These are phyloP conservation scores for Monopterus albus DNA, from an alignment of 2,113 vertebrate species.

Conservation along the genomic window DNA sequence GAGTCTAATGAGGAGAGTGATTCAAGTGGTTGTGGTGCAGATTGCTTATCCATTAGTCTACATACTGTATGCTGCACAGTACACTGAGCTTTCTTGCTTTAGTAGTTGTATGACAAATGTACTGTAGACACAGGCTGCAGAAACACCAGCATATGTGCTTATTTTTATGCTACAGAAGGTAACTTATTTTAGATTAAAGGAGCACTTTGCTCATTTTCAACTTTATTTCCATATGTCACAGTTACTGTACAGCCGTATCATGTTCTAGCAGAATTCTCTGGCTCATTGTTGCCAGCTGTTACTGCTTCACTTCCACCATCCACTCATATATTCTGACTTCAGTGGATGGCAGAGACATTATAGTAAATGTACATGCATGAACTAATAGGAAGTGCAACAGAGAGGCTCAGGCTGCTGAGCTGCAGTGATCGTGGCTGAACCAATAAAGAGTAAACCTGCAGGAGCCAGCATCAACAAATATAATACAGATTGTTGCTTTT, in stretches of 20 bases:
- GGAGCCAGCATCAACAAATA: not conserved
- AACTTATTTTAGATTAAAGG: slow-evolving; percentile 51
- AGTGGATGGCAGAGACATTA: slow-evolving; percentile 29
- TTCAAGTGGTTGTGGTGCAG: slow-evolving; percentile 43
- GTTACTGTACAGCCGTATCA: slow-evolving; percentile 29
- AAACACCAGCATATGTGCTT: slow-evolving; percentile 35
- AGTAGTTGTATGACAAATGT: slow-evolving; percentile 33
- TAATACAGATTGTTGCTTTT: not conserved
- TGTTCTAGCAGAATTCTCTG: slow-evolving; percentile 8
- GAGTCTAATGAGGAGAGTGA: slow-evolving; percentile 55
- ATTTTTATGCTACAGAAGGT: slow-evolving; percentile 27
- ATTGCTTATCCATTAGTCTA: slow-evolving; percentile 35
- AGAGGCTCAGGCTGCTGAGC: slow-evolving; percentile 20
- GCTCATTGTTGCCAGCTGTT: slow-evolving; percentile 22
- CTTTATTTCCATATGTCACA: slow-evolving; percentile 49
- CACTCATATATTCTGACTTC: slow-evolving; percentile 14
- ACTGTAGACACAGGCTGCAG: slow-evolving; percentile 12
- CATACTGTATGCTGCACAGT: not conserved
- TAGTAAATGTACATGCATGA: not conserved
- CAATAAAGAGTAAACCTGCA: not conserved
- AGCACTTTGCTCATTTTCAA: slow-evolving; percentile 45
- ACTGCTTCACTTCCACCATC: slow-evolving; percentile 15
- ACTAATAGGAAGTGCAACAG: slow-evolving; percentile 2
- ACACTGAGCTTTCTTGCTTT: not conserved
- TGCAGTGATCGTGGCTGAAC: not conserved